phyloP scores from a whole-genome alignment of 2,797 vertebrate species.

The Phataginus tricuspis region DNA sequence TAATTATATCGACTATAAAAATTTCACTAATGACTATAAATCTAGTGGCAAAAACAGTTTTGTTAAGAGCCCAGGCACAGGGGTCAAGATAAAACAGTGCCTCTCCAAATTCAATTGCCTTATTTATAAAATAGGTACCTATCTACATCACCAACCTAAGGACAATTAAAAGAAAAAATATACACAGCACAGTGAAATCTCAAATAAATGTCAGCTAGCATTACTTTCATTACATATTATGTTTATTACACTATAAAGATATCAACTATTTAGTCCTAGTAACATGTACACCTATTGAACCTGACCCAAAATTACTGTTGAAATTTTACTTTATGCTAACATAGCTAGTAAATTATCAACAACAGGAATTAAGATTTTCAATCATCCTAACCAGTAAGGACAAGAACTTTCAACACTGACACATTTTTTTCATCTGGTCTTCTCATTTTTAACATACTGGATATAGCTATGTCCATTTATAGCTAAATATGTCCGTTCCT shows the following conservation, averaged over 20 bases:
- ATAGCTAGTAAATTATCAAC: conserved; percentile 1
- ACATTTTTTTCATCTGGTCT: background rate
- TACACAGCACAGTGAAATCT: background rate
- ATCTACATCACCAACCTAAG: background rate
- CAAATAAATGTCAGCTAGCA: background rate
- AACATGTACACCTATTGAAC: background rate
- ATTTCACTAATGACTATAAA: conserved; percentile 2
- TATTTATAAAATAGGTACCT: background rate
- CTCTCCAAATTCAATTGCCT: background rate
- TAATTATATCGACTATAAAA: background rate
- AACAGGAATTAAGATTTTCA: background rate
- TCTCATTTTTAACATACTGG: conserved; percentile 30
- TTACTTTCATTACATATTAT: conserved; percentile 26
- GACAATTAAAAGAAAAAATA: background rate
- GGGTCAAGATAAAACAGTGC: background rate
- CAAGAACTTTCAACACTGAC: background rate
- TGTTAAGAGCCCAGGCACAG: background rate
- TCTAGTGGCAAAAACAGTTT: conserved; percentile 20
- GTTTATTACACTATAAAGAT: background rate
- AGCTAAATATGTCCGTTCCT: background rate
- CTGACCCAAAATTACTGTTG: conserved; percentile 1
- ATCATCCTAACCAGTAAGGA: background rate
- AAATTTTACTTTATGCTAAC: conserved; percentile 20
- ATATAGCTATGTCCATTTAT: background rate
- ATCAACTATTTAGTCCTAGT: background rate